Evolutionary conservation across 2,113 vertebrate genomes (phyloP).

Genomic region (Orientallactaga bullata): DNA sequence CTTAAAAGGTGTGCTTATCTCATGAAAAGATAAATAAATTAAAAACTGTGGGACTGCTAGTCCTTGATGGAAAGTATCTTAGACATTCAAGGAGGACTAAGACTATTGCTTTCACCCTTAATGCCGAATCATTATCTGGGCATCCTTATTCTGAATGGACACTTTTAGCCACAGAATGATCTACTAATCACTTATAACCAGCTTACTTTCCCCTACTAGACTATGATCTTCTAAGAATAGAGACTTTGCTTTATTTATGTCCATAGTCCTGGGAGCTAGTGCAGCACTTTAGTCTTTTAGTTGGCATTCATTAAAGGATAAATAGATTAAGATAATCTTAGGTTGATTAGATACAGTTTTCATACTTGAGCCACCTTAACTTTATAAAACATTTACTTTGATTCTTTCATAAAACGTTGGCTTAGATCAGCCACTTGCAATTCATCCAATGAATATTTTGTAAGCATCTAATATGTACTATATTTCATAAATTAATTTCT

Average conservation of each 20-base stretch:
- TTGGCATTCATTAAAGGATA: background rate
- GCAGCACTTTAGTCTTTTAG: background rate
- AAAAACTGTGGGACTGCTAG: background rate
- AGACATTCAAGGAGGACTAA: background rate
- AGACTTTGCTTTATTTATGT: background rate
- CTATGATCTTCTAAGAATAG: background rate
- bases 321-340: background rate
- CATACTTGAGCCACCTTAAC: background rate
- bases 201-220: slow-evolving; percentile 27
- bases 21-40: slow-evolving; percentile 38
- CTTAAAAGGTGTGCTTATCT: slow-evolving; percentile 22
- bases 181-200: background rate
- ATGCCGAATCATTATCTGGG: background rate
- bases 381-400: slow-evolving; percentile 31
- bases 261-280: background rate
- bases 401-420: slow-evolving; percentile 28
- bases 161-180: background rate
- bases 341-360: slow-evolving; percentile 1
- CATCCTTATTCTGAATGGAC: background rate
- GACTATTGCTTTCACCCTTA: background rate
- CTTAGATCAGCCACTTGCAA: slow-evolving; percentile 27
- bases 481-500: background rate
- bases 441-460: slow-evolving; percentile 40
- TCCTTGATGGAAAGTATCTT: slow-evolving; percentile 11
- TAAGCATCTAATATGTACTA: background rate